Evolutionary conservation across 2,113 vertebrate genomes (phyloP), one percentile per base, ranked within the genome.

Genomic region (Mugil cephalus): DNA sequence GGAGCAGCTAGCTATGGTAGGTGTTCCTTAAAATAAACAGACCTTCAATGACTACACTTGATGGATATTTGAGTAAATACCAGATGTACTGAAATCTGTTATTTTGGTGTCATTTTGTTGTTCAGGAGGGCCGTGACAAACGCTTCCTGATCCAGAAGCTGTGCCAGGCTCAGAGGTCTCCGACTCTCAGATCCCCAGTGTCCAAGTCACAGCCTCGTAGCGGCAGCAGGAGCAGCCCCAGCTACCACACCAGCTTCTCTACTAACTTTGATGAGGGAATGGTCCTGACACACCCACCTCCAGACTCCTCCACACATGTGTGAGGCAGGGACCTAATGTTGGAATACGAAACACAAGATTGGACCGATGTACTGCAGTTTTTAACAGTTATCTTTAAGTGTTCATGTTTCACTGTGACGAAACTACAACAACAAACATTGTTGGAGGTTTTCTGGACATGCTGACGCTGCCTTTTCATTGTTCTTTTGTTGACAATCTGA

Each of bases 1-100:
- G 74, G 95, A 99, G 12, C 97, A 99, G 58, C 93, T 99, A 30
- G 90, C 53, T 36, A 89, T 96, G 96, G 98, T 99, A 87, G 94
- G 96, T 84, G 63, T 18, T 2, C 17, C 5, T 30, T 30, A 30
- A 30, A 30, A 30, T 30, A 30, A 2, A 30, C 24, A 30, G 24
- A 30, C 24, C 24, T 30, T 30, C 24, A 30, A 30, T 30, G 24
- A 30, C 3, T 30, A 18, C 1, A 13, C 35, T 35, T 45, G 50
- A 43, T 9, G 15, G 10, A 7, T 1, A n/a, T 11, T 3, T 10
- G 24, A 4, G 18, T 52, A 46, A 15, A 12, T 18, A 1, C 7
- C 36, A 39, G 43, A 51, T 19, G 39, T 13, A 14, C 43, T 45
- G 10, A 45, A 56, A 43, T 45, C 24, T 64, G 1, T 4, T 14